Base-by-base conservation (phyloP, 2,797 vertebrate genomes). In the Sebastes miniatus region DNA sequence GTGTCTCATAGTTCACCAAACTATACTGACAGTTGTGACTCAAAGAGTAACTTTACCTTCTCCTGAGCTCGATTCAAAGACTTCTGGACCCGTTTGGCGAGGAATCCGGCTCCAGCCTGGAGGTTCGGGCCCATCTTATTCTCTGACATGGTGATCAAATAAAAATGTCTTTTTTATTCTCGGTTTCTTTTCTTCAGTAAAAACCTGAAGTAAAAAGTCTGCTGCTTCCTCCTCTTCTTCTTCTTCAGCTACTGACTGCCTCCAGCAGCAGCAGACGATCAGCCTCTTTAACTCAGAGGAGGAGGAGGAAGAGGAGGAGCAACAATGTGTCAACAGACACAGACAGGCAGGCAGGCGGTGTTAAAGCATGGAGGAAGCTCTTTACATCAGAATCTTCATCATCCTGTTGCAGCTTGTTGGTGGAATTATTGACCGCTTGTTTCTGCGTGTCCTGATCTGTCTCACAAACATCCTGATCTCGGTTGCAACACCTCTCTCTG, bases 31-130 rank as follows among this genome's bases (percentile, higher is more conserved):
- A 14, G 13, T 14, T 39, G 13, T 39, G 12, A 36, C 11, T 36
- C 34, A 36, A 36, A 36, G 11, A 39, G 36, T 39, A 39, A 39
- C 13, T 39, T 39, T 14, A 39, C 98, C 97, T 98, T 99, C 93
- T 99, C 98, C 86, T 99, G 97, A 1, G 98, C 98, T 54, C 98
- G 95, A 85, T 92, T 98, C 91, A 99, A 81, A 22, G 88, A 97
- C 85, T 98, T 99, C 93, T 99, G 97, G 88, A 99, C 95, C 69
- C 97, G 95, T 88, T 96, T 98, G 83, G 98, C 98, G 62, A 99
- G 94, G 71, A 98, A 92, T 65, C 97, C 98, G 0, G 98, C 97
- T 14, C 98, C 96, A 7, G 97, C 95, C 57, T 97, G 96, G 0
- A 97, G 69, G 77, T 96, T 96, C 1, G 88, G 94, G 6, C 93